Evolutionary conservation across 2,113 vertebrate genomes (phyloP), one percentile per base, ranked within the genome.

Genomic region (Cynocephalus volans): DNA sequence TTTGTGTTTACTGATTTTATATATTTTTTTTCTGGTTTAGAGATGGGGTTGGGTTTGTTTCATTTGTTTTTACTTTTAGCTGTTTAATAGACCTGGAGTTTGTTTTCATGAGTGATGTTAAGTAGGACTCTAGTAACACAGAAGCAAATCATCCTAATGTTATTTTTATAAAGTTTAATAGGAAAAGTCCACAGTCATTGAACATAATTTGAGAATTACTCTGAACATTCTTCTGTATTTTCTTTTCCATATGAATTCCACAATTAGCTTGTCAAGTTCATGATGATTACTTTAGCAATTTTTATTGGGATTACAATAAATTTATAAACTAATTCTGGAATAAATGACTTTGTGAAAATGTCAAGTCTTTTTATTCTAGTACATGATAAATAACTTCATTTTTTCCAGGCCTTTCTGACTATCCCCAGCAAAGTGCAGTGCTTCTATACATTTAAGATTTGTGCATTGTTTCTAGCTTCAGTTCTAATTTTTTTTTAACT

Each of bases 251-350:
- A 28, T 45, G 21, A 88, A 58, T 65, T 92, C 8, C 72, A 75
- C 65, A 94, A 80, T 85, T 80, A 89, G 17, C 73, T 92, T 96
- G 26, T 62, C 54, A 93, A 77, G 48, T 79, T 95, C 77, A 50
- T 36, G 52, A 75, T 82, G 67, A 83, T 90, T 92, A 86, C 58
- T 75, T 0, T n/a, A 67, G 23, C 7, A 8, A 18, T 83, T 96
- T 62, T 93, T 75, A 73, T 52, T 95, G 65, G 23, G 6, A 82
- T 36, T 58, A 6, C 8, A 94, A 26, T 79, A 18, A 92, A 72
- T 94, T 60, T 56, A 87, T 82, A 82, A 96, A 86, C n/a, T 72
- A 84, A 88, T 91, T 94, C 36, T 76, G 18, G 36, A 24, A 81
- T 60, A 95, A 87, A 70, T 80, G 64, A 58, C 21, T 45, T 80